A percentile compares a stretch with the other conserved stretches of the same genome.
phyloP scores from a whole-genome alignment of 2,113 vertebrate genomes.

The Clarias gariepinus region DNA sequence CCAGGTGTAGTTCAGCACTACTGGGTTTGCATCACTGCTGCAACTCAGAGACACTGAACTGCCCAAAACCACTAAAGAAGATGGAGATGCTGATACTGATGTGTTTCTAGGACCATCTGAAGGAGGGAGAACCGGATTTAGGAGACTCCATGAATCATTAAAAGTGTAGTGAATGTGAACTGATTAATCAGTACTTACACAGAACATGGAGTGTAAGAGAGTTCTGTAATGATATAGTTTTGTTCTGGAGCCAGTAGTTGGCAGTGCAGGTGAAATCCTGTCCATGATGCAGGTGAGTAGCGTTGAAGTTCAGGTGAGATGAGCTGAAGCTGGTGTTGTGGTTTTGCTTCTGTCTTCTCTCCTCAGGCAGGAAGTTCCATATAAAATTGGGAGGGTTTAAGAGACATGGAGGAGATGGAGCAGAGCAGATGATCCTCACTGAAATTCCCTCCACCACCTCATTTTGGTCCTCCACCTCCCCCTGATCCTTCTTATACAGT shows the following conservation, averaged over 20 bases:
- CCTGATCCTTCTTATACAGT: too few species aligned
- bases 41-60: too few species aligned
- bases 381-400: too few species aligned
- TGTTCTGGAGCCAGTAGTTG: constrained; percentile 27
- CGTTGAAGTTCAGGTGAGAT: constrained; percentile 38
- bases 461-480: too few species aligned
- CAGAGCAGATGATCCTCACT: too few species aligned
- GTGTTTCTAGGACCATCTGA: constrained; percentile 67
- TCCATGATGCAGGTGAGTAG: constrained; percentile 23
- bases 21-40: too few species aligned
- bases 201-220: background rate
- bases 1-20: too few species aligned
- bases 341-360: background rate
- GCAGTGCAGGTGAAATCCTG: constrained; percentile 23
- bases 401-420: too few species aligned
- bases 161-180: too few species aligned
- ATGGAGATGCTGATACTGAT: constrained; percentile 44
- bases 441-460: too few species aligned
- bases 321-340: constrained; percentile 10
- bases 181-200: background rate
- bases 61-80: constrained; percentile 53
- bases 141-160: background rate
- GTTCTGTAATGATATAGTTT: background rate
- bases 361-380: too few species aligned
- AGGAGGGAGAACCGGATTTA: background rate